Conservation (phyloP, 1,140 invertebrate genomes). For the Cyclina sinensis region DNA sequence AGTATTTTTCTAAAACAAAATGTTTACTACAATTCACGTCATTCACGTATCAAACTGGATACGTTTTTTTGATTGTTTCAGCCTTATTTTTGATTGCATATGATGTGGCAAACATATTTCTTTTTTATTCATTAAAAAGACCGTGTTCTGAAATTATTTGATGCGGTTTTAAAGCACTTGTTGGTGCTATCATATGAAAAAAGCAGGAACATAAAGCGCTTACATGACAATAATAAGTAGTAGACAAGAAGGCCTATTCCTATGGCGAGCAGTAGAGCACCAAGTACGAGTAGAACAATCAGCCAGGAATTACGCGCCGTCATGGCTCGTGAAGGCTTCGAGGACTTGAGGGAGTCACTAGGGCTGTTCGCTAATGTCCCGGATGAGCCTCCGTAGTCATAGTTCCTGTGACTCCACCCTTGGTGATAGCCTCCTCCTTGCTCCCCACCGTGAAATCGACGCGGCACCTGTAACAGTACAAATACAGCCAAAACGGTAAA, state of each 20-base stretch:
- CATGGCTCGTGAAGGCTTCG: constrained; percentile 41
- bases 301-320: constrained; percentile 32
- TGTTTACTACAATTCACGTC: too few relatives aligned
- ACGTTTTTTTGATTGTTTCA: too few relatives aligned
- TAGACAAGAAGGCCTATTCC: constrained; percentile 56
- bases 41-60: too few relatives aligned
- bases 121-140: too few relatives aligned
- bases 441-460: constrained; percentile 34
- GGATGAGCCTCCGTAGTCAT: constrained; percentile 50
- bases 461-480: constrained; percentile 46
- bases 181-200: too few relatives aligned
- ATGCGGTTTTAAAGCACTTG: too few relatives aligned
- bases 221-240: constrained; percentile 53
- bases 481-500: too few relatives aligned
- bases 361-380: neutral
- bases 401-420: constrained; percentile 17
- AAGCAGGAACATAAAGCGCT: constrained; percentile 29
- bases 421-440: constrained; percentile 28
- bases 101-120: too few relatives aligned
- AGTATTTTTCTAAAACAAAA: too few relatives aligned
- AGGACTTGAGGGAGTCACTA: constrained; percentile 47
- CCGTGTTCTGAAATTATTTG: too few relatives aligned
- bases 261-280: constrained; percentile 51
- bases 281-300: constrained; percentile 43
- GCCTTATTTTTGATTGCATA: too few relatives aligned